Conservation (phyloP, 2,888 invertebrate genomes). For the Athalia rosae region DNA sequence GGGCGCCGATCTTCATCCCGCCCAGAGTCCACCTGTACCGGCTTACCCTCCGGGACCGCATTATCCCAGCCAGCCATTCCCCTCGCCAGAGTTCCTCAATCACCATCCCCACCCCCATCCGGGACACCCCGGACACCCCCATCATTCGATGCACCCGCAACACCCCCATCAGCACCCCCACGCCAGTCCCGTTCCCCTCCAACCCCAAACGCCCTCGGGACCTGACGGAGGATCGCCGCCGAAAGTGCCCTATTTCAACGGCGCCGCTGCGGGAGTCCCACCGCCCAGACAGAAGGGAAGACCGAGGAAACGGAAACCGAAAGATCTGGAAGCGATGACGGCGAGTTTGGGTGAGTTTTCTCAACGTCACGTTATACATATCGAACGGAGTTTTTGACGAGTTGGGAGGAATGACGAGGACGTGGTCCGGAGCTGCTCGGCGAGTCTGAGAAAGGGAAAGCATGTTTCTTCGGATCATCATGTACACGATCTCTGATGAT, state of each 20-base stretch:
- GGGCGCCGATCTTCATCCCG: slow-evolving; percentile 71
- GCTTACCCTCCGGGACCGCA: slow-evolving; percentile 71
- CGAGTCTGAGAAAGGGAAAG: no score
- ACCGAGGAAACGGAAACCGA: slow-evolving; percentile 94
- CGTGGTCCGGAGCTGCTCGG: no score
- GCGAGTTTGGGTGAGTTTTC: slow-evolving; percentile 86
- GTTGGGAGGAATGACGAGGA: no score
- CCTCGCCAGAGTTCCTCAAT: slow-evolving; percentile 74
- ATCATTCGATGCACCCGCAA: slow-evolving; percentile 71
- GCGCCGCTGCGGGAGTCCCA: slow-evolving; percentile 75
- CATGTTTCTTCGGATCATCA: no score
- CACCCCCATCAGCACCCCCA: slow-evolving; percentile 73
- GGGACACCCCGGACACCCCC: slow-evolving; percentile 74
- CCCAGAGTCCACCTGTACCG: slow-evolving; percentile 71
- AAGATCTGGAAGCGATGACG: slow-evolving; percentile 90
- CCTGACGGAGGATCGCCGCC: slow-evolving; percentile 66
- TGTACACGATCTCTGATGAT: neutral
- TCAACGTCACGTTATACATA: neutral
- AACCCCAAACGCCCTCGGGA: slow-evolving; percentile 74
- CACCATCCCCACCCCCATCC: slow-evolving; percentile 70
- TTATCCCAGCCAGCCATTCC: slow-evolving; percentile 77
- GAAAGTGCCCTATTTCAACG: slow-evolving; percentile 76
- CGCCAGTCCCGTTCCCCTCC: slow-evolving; percentile 74
- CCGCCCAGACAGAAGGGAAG: slow-evolving; percentile 92
- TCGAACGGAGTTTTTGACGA: neutral